Percentiles rank a stretch among this genome's conserved stretches.
Evolutionary conservation across 2,113 vertebrate species (phyloP).

Genomic region (Clarias macrocephalus): DNA sequence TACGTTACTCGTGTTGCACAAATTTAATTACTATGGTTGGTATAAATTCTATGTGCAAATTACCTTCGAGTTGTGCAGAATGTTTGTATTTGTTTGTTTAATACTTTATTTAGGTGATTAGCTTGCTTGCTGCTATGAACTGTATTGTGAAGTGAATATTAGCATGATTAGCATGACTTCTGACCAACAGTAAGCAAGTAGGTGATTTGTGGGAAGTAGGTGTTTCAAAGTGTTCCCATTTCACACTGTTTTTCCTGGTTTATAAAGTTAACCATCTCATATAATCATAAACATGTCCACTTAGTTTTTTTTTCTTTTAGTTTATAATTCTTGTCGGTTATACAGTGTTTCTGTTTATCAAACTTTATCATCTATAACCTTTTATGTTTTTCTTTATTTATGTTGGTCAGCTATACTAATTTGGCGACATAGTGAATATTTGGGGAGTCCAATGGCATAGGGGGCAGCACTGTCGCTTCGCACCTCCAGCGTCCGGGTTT

Average conservation of each 20-base stretch:
- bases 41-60: neutral
- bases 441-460: no score
- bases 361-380: neutral
- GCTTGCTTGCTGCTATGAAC: neutral
- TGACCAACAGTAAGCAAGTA: neutral
- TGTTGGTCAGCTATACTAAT: neutral
- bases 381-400: neutral
- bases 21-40: accelerated
- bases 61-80: neutral
- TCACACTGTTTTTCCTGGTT: neutral
- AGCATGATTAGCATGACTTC: conserved; percentile 21
- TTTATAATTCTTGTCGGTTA: neutral
- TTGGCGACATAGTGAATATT: neutral
- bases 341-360: neutral
- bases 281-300: no score
- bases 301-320: neutral
- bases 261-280: neutral
- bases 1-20: neutral
- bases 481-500: no score
- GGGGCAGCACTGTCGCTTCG: no score
- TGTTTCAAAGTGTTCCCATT: neutral
- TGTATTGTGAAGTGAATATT: neutral
- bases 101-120: neutral
- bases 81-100: neutral
- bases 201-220: neutral